Conservation (phyloP, 2,113 vertebrate genomes). For the Polypterus bichir region DNA sequence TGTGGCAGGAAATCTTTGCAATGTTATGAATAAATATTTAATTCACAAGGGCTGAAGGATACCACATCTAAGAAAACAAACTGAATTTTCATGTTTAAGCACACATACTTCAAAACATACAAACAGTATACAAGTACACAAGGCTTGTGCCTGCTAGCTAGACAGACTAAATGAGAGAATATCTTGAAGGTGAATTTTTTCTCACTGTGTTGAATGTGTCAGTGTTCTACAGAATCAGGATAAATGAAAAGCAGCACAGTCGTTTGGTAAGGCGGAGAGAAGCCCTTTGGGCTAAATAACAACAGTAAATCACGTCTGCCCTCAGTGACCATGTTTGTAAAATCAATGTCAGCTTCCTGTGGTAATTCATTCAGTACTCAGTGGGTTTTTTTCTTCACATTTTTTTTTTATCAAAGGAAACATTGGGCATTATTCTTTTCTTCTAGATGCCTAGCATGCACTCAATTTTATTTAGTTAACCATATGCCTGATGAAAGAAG, state of each 20-base stretch:
- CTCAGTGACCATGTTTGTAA: constrained; percentile 13
- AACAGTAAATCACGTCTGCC: constrained; percentile 15
- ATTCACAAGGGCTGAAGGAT: background rate
- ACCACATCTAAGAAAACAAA: background rate
- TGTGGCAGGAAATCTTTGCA: too few relatives aligned
- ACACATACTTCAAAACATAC: background rate
- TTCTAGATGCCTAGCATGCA: background rate
- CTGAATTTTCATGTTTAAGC: background rate
- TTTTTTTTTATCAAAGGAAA: constrained; percentile 6
- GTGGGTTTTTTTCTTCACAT: constrained; percentile 7
- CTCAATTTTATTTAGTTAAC: background rate
- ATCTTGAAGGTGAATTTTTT: background rate
- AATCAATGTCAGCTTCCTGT: constrained; percentile 14
- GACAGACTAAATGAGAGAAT: background rate
- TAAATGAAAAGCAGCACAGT: constrained; percentile 11
- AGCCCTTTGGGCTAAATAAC: constrained; percentile 16
- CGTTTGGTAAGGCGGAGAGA: constrained; percentile 6
- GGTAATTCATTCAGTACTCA: constrained; percentile 15
- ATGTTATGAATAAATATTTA: background rate
- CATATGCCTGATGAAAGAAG: background rate
- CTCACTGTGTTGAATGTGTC: background rate
- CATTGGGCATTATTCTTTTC: background rate
- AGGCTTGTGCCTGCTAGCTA: background rate
- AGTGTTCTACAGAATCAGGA: constrained; percentile 9
- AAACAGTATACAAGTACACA: background rate